Percentiles rank a stretch among this genome's conserved stretches.
These are phyloP conservation scores for Mythimna loreyi DNA, from an alignment of 2,888 invertebrate genomes.

Conservation along the genomic window DNA sequence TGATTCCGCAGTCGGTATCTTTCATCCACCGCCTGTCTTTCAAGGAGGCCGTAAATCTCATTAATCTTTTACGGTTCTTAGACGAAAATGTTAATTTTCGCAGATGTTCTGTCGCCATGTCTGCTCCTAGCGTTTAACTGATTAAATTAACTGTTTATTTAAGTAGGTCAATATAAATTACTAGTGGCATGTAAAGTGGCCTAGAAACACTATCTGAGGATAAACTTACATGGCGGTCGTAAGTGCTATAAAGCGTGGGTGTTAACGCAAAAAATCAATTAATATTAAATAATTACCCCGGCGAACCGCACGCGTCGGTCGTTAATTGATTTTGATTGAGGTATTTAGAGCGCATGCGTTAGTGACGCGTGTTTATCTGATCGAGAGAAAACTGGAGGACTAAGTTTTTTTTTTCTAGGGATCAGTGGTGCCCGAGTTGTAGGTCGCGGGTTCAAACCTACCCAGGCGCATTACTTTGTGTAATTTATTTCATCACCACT, in stretches of 20 bases:
- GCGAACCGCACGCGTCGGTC: conserved; percentile 45
- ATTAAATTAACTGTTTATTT: conserved; percentile 5
- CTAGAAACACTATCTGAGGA: conserved; percentile 17
- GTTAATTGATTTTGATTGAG: conserved; percentile 56
- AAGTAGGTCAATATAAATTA: conserved; percentile 4
- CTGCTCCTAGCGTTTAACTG: background rate
- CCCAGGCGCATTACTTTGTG: too few relatives aligned
- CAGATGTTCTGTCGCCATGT: conserved; percentile 41
- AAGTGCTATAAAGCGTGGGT: conserved; percentile 49
- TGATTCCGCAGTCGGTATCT: too few relatives aligned
- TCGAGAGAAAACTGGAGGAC: background rate
- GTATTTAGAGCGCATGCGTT: conserved; percentile 54
- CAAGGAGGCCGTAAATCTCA: too few relatives aligned
- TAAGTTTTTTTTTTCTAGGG: too few relatives aligned
- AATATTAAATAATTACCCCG: conserved; percentile 50
- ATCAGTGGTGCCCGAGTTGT: too few relatives aligned
- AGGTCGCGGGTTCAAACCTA: too few relatives aligned
- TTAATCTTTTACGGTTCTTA: too few relatives aligned
- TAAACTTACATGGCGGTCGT: conserved; percentile 27
- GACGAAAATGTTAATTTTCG: conserved; percentile 34
- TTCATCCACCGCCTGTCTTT: too few relatives aligned
- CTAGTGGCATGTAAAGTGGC: conserved; percentile 3
- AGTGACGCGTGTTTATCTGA: conserved; percentile 2
- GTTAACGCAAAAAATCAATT: conserved; percentile 56
- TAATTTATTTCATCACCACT: too few relatives aligned